Evolutionary conservation across 2,797 vertebrate species (phyloP).

Genomic region (Ibycter americanus): DNA sequence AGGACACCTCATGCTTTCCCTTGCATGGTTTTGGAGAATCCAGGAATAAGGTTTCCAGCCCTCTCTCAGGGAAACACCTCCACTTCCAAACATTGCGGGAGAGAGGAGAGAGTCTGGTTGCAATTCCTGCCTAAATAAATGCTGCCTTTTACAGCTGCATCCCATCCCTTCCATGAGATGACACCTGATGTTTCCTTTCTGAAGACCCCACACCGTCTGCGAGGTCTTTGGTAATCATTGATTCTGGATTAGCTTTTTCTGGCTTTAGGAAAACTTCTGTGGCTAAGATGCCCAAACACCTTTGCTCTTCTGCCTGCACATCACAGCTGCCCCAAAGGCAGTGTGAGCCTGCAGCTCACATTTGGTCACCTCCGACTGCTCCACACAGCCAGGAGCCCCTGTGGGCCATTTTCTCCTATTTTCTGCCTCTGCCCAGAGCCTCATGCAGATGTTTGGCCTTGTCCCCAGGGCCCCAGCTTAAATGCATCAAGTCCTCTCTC

Average conservation of each 20-base stretch:
- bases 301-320: not conserved
- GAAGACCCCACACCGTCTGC: rapidly evolving
- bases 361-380: not conserved
- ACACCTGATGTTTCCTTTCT: not conserved
- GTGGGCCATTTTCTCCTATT: rapidly evolving
- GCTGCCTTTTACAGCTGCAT: not conserved
- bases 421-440: not conserved
- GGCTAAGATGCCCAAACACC: not conserved
- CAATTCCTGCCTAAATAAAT: not conserved
- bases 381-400: not conserved
- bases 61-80: not conserved
- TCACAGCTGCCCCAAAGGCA: not conserved
- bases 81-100: not conserved
- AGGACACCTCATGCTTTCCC: not conserved
- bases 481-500: not conserved
- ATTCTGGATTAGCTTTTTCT: not conserved
- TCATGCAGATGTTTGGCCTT: not conserved
- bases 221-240: not conserved
- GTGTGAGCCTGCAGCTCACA: rapidly evolving
- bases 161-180: rapidly evolving
- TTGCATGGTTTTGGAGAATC: not conserved
- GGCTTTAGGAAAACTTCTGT: not conserved
- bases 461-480: rapidly evolving
- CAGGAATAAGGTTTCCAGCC: not conserved
- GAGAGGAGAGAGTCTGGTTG: not conserved